These are phyloP conservation scores for Pseudanteris insignis DNA, from an alignment of 2,888 invertebrate genomes.

Conservation along the genomic window DNA sequence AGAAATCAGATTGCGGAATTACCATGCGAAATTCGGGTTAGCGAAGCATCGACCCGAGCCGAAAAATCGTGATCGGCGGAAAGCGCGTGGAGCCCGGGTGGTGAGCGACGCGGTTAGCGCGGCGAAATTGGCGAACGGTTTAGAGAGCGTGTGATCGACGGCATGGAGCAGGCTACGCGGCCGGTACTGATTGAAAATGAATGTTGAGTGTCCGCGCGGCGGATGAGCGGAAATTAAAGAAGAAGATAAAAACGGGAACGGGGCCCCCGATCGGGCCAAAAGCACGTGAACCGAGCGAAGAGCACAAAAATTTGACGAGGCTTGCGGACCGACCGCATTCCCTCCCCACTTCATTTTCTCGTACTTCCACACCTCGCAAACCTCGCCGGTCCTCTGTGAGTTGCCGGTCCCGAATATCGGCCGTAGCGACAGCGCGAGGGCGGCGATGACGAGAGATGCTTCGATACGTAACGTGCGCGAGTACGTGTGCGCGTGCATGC, in stretches of 20 bases:
- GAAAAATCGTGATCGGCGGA: too few relatives aligned
- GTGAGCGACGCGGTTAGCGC: background rate
- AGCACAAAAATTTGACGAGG: conserved; percentile 45
- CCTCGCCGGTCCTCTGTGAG: conserved; percentile 40
- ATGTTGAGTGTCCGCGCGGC: conserved; percentile 32
- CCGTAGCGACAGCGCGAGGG: conserved; percentile 42
- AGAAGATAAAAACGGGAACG: conserved; percentile 38
- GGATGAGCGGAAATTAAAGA: conserved; percentile 33
- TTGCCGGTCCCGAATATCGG: conserved; percentile 41
- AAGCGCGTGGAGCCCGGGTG: too few relatives aligned
- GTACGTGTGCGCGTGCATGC: background rate
- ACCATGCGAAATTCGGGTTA: too few relatives aligned
- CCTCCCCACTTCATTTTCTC: conserved; percentile 41
- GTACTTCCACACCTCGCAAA: conserved; percentile 45
- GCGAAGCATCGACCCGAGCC: too few relatives aligned
- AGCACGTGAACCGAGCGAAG: conserved; percentile 44
- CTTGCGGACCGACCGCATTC: conserved; percentile 45
- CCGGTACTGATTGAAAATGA: conserved; percentile 32
- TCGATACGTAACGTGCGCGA: background rate
- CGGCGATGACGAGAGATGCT: conserved; percentile 37
- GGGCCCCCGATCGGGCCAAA: conserved; percentile 24
- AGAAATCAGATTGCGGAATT: background rate
- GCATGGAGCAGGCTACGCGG: conserved; percentile 3
- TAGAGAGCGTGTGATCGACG: too few relatives aligned
- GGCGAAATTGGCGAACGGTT: too few relatives aligned